Evolutionary conservation across 2,888 invertebrate genomes (phyloP), one percentile per base, ranked within the genome.

Genomic region (Drosophila koepferae): DNA sequence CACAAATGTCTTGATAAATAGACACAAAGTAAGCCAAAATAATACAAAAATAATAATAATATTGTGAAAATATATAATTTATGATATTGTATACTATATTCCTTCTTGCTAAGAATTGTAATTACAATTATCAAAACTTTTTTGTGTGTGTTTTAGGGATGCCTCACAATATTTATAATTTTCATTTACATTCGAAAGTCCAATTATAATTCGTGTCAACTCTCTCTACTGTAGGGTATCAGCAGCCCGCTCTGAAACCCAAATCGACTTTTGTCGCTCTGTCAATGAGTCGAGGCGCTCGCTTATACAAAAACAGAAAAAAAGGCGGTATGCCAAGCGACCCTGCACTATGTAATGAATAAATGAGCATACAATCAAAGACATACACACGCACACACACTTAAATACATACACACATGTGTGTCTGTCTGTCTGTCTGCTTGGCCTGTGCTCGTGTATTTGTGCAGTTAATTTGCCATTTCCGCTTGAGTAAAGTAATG

Each of bases 391-490:
- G 41, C 18, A 58, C 63, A 58, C 48, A 59, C 51, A 54, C 31
- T 66, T 28, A 59, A 28, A 40, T 14, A 56, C 34, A 54, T 34
- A 40, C 48, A 46, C 48, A 53, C 53, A 23, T 34, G 34, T 34
- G 14, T 18, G 12, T 43, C 14, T 61, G 58, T 59, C 34, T 63
- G 44, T 62, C n/a, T 49, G 43, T 55, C 54, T 46, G 28, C 56
- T 20, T 69, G 49, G 55, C 40, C 28, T 34, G 48, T 59, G 38
- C 40, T 69, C 63, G 66, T 77, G 79, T 83, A 82, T 89, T 90
- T 90, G 83, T 81, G 84, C 86, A 84, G 86, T 89, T 89, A 89
- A 90, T 89, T 89, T 89, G 89, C 82, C 87, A 89, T 87, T 89
- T 89, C 89, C 89, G 89, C 86, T 81, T 78, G 66, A 89, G 82